Base-by-base conservation (phyloP, 2,113 vertebrate species). In the Orthochromis indermauri region DNA sequence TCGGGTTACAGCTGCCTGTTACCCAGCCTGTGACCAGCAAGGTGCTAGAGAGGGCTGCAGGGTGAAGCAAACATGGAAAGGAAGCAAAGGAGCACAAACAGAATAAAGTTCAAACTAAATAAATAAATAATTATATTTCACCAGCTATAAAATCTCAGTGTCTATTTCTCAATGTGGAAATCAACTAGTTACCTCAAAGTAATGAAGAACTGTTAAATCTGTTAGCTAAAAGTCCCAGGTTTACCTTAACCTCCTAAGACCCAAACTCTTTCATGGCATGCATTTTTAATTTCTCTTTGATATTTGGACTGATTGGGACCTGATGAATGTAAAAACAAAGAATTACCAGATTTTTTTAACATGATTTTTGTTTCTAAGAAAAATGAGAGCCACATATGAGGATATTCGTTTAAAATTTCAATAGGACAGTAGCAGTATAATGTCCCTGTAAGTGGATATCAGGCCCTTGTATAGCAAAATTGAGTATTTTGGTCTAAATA, bases 1-100 rank as follows among this genome's bases (percentile, higher is more conserved):
- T 85, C 35, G 81, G 86, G 88, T 90, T 78, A 90, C 91, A 94
- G 93, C 87, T 92, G 92, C 66, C 85, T 37, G 81, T 89, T 89
- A 86, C 54, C n/a, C 49, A 49, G 91, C 24, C 83, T 51, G 86
- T 37, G 83, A 91, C 88, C 84, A 85, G 91, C 80, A 88, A 91
- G 86, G 87, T 76, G 83, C 53, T 54, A 59, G 19, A 13, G 26
- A 81, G 86, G 35, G 81, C 81, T 63, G 61, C 59, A 79, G 86
- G 73, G 73, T 82, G 66, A 61, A 12, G 24, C 6, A 49, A 35
- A 49, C 28, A 61, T 4, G 4, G 19, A 35, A 40, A 45, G 17
- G 6, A n/a, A 80, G 10, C 10, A 83, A 45, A 51, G 49, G 4
- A 57, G 19, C 51, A 79, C 47, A 47, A 76, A 76, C 71, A 28